A percentile compares a stretch with the other conserved stretches of the same genome.
These are phyloP conservation scores for Syncerus caffer DNA, from an alignment of 2,797 vertebrate genomes.

Conservation along the genomic window DNA sequence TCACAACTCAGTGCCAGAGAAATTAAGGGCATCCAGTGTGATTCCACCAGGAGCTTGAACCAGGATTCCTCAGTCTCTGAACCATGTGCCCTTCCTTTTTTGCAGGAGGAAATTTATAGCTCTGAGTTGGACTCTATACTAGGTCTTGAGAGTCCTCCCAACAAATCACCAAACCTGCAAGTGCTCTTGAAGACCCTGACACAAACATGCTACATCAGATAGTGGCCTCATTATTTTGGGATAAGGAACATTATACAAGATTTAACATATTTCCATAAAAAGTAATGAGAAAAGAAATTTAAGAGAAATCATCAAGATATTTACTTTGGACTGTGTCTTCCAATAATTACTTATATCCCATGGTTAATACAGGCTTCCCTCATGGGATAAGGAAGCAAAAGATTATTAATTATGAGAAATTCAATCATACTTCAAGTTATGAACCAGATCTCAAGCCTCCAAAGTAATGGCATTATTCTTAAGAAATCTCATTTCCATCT, in stretches of 20 bases:
- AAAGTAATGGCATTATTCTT: constrained; percentile 38
- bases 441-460: constrained; percentile 16
- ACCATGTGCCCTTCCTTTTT: not conserved
- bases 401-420: constrained; percentile 52
- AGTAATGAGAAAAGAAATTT: not conserved
- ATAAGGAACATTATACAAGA: not conserved
- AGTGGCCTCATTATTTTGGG: not conserved
- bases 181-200: not conserved
- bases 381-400: not conserved
- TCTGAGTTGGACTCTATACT: not conserved
- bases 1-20: not conserved
- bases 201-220: not conserved
- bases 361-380: not conserved
- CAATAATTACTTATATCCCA: constrained; percentile 31
- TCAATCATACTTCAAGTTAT: constrained; percentile 28
- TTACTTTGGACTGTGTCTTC: constrained; percentile 27
- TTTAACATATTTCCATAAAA: not conserved
- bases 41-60: not conserved
- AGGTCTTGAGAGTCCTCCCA: not conserved
- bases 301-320: constrained; percentile 31
- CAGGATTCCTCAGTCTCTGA: not conserved
- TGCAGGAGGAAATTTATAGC: not conserved
- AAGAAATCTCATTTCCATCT: constrained; percentile 27
- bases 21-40: not conserved
- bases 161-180: not conserved